phyloP scores from a whole-genome alignment of 2,797 vertebrate species.

The Pseudocheirus occidentalis region DNA sequence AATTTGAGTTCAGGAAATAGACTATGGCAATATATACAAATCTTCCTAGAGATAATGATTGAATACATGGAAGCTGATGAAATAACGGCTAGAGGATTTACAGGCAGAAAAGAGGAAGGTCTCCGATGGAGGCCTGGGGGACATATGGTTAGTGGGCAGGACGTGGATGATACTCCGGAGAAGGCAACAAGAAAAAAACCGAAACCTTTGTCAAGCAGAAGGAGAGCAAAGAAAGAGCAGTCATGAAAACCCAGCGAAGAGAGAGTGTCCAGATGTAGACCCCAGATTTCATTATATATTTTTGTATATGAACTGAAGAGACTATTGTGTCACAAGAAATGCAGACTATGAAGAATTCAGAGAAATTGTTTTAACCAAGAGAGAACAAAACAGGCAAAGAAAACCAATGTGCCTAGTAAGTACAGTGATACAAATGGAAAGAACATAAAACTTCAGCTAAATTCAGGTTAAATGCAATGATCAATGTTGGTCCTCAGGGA shows the following conservation, averaged over 20 bases:
- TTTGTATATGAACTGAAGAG: background rate
- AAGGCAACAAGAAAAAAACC: background rate
- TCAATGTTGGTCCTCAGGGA: background rate
- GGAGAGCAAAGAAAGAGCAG: background rate
- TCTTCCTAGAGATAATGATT: background rate
- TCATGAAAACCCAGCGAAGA: background rate
- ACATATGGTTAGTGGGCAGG: background rate
- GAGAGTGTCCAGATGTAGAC: background rate
- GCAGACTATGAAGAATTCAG: background rate
- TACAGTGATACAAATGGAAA: background rate
- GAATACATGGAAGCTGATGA: background rate
- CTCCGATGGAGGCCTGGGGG: background rate
- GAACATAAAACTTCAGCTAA: background rate
- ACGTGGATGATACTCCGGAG: background rate
- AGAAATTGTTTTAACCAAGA: background rate
- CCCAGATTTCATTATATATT: background rate
- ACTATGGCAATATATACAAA: background rate
- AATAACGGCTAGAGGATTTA: background rate
- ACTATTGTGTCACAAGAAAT: background rate
- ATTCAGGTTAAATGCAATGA: background rate
- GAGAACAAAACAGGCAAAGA: background rate
- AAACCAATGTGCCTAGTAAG: background rate
- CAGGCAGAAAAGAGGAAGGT: background rate
- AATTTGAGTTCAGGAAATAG: background rate
- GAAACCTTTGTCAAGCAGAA: background rate